Base-by-base conservation (phyloP, 1,140 invertebrate genomes). In the Trichonephila clavipes region DNA sequence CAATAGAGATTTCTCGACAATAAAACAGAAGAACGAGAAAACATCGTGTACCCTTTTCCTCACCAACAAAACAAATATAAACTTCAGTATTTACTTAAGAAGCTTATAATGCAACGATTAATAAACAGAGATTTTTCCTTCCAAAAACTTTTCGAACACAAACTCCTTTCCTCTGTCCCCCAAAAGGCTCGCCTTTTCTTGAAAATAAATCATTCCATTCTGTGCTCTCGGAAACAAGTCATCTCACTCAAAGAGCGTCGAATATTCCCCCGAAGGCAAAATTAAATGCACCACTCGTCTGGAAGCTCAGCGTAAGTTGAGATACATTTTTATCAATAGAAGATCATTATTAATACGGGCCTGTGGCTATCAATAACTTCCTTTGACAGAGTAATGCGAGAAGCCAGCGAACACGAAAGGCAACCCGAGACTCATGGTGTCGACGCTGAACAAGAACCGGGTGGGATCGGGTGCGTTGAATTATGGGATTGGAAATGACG, bases 311-410 rank as follows among this genome's bases (percentile, higher is more conserved):
- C 2, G 28, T 24, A 77, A 77, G 34, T 77, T 83, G 51, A 83
- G 82, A 83, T 12, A 21, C 82, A 83, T 51, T 59, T 51, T 83
- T 83, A 51, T 58, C 82, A 83, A 83, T n/a, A 51, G 8, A 51
- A 83, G 51, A 59, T 83, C 40, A 83, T 83, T 59, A 59, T 58
- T 58, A 51, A 59, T 83, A 69, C 64, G 28, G 24, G 21, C 21
- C 64, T 24, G 64, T 24, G 64, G 51, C 82, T 83, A 83, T 83
- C 82, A 83, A 83, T 83, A 83, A 83, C 82, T 21, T 28, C 21
- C 44, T 18, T 28, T 83, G 82, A 83, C 82, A 83, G 82, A 83
- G 19, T 83, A 83, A 83, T 83, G 82, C 82, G 51, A n/a, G 8
- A 21, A 19, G 16, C 44, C 44, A 28, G 2, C 19, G 82, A 83